Evolutionary conservation across 2,888 invertebrate genomes (phyloP).

Genomic region (Ligdia adustata): DNA sequence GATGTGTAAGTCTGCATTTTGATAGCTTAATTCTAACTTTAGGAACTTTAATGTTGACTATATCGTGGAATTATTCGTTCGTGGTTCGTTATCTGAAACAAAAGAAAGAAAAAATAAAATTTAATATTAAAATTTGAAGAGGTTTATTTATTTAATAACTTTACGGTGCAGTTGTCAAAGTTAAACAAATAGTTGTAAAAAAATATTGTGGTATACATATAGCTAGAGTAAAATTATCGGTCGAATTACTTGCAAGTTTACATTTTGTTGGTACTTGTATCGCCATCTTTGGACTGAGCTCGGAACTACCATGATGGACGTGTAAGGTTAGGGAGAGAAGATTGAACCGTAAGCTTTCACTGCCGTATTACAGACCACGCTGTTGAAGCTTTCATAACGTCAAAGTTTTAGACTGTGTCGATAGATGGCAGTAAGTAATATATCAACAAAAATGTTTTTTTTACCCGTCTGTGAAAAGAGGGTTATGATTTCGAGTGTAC

Average conservation of each 20-base stretch:
- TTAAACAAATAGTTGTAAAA: no score
- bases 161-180: no score
- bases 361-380: not conserved
- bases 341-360: no score
- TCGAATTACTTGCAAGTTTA: no score
- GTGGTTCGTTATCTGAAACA: constrained; percentile 68
- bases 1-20: constrained; percentile 71
- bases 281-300: constrained; percentile 10
- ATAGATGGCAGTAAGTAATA: constrained; percentile 19
- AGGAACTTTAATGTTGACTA: constrained; percentile 79
- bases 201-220: no score
- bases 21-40: constrained; percentile 56
- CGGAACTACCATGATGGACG: not conserved
- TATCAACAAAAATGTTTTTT: not conserved
- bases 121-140: not conserved
- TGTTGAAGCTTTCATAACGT: not conserved
- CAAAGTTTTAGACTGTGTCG: not conserved
- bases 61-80: constrained; percentile 76
- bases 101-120: constrained; percentile 50
- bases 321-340: not conserved
- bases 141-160: no score
- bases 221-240: no score
- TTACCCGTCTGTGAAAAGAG: no score
- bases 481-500: no score
- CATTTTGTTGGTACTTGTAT: not conserved